Percentiles rank a stretch among this genome's conserved stretches.
Evolutionary conservation across 2,797 vertebrate species (phyloP).

Genomic region (Galaxias olidus): DNA sequence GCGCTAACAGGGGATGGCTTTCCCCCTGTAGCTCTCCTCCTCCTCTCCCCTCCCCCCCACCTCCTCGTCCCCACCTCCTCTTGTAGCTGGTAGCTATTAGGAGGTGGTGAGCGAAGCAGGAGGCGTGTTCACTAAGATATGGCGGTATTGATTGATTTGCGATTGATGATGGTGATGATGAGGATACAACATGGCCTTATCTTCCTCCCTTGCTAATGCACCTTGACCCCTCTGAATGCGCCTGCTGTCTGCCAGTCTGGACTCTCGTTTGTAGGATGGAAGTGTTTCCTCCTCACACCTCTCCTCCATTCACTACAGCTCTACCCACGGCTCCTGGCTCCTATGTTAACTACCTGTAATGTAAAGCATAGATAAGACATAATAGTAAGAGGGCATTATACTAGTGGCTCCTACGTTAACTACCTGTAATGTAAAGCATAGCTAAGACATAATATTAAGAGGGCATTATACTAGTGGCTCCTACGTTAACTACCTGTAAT

Average conservation of each 20-base stretch:
- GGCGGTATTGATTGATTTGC: constrained; percentile 1
- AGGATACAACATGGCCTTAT: constrained; percentile 72
- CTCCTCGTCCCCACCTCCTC: constrained; percentile 7
- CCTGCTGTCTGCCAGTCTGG: background rate
- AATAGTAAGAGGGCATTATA: no score
- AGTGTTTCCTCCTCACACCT: background rate
- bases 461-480: no score
- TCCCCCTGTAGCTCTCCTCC: background rate
- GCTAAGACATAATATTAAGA: no score
- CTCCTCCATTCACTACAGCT: constrained; percentile 17
- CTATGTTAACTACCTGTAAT: no score
- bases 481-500: no score
- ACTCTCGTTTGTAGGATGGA: no score
- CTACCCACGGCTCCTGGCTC: no score
- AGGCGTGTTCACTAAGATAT: constrained; percentile 12
- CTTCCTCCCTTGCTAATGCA: constrained; percentile 48
- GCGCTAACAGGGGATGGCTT: background rate
- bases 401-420: no score
- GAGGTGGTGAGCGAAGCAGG: background rate
- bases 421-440: no score
- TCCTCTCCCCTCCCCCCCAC: background rate
- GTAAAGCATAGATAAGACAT: no score
- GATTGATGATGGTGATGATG: constrained; percentile 20
- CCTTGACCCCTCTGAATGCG: constrained; percentile 16
- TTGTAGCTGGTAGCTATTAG: constrained; percentile 9